Evolutionary conservation across 2,888 invertebrate species (phyloP), one percentile per base, ranked within the genome.

Genomic region (Parasteatoda lunata): DNA sequence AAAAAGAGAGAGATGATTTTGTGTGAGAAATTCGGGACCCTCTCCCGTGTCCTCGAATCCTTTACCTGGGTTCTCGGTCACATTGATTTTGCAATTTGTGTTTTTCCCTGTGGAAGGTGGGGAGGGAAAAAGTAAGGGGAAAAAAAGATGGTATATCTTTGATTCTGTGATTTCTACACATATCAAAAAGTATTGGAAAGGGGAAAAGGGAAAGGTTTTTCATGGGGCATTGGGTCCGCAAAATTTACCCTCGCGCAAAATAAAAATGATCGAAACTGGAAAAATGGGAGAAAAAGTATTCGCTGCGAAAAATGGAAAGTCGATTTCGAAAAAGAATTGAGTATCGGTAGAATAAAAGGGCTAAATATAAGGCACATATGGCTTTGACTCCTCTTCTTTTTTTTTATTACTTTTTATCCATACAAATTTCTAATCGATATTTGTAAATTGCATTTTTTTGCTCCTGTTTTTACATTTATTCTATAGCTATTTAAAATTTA

Each of bases 41-140:
- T 73, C 79, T 69, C 65, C 69, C 75, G 52, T 78, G 66, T 73
- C 85, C 76, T 64, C 15, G 79, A 85, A 86, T 86, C 85, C 85
- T 86, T 86, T 86, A 86, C 85, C 85, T 86, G 85, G 66, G 77
- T 86, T 80, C 85, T 86, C 68, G 85, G 85, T 80, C 85, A 80
- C 85, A 86, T 86, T 86, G 85, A 86, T 86, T 86, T 86, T 86
- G 80, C 80, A 86, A 86, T 86, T 86, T 86, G 85, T 86, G 80
- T 86, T 86, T 84, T 86, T 72, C 80, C 68, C 66, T 45, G 54
- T 49, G 11, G 30, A 76, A 68, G 45, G 49, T 48, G 64, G 69
- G 48, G 68, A 68, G 59, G 48, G 54, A 81, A 71, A 71, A 72
- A 68, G 54, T 4, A 47, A 64, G 64, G 66, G 77, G 66, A 52